Percentiles rank a stretch among this genome's conserved stretches.
These are phyloP conservation scores for Onychostruthus taczanowskii DNA, from an alignment of 2,113 vertebrate species.

Conservation along the genomic window DNA sequence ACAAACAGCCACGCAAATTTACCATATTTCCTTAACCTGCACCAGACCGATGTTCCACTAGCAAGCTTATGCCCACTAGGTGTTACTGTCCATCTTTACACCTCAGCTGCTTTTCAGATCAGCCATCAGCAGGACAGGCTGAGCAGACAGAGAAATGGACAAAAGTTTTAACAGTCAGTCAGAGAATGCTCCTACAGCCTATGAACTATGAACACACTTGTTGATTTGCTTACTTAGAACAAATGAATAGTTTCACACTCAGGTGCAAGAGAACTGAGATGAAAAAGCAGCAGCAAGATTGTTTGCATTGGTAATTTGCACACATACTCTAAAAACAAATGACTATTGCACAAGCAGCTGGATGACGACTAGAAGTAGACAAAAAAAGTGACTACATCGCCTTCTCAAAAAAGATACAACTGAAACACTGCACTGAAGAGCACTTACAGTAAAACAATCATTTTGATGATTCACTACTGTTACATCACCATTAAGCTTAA, in stretches of 20 bases:
- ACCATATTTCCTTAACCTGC: background rate
- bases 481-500: background rate
- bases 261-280: background rate
- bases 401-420: background rate
- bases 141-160: background rate
- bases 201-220: background rate
- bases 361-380: background rate
- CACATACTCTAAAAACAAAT: background rate
- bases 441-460: background rate
- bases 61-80: background rate
- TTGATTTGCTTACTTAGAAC: background rate
- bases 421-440: background rate
- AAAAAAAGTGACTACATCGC: background rate
- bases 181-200: background rate
- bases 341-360: background rate
- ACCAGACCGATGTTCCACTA: background rate
- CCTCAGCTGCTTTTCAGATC: background rate
- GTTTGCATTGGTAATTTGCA: background rate
- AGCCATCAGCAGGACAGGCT: background rate
- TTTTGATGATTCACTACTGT: background rate
- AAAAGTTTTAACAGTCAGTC: background rate
- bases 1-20: background rate
- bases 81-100: background rate
- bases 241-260: background rate
- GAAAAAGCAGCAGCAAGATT: background rate